Base-by-base conservation (phyloP, 1,140 invertebrate species). In the Drosophila eugracilis region DNA sequence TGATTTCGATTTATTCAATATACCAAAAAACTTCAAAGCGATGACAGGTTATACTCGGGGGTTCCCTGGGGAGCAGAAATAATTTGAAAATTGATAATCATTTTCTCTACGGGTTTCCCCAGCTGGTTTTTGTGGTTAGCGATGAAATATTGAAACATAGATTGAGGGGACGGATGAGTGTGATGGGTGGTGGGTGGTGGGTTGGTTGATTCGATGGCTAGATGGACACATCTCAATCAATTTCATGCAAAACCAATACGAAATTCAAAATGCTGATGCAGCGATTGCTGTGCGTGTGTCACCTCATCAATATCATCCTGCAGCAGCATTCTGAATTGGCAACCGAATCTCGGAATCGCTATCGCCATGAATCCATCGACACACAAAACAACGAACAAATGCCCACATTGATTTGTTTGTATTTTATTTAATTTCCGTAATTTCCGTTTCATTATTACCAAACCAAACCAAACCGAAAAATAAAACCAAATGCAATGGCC, bases 391-490 rank as follows among this genome's bases (percentile, higher is more conserved):
- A n/a, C n/a, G n/a, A n/a, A 86, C 80, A 88, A 86, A 88, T 81
- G 81, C 77, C 77, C 65, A 77, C 63, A 85, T 81, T 85, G 81
- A 85, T 85, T 85, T 86, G 81, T 86, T 85, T 85, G 81, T 85
- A 85, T 77, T 81, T 86, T 86, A 86, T 86, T 86, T 86, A 86
- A 86, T 86, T 86, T 85, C 81, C 81, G 81, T 85, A 85, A 85
- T 85, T 85, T 86, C 81, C 81, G 81, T 89, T 88, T 89, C 78
- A 88, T 88, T 89, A 88, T 89, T 89, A 79, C 65, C 70, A 60
- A 71, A 83, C 59, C 42, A 54, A 76, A n/a, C n/a, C n/a, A n/a
- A n/a, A n/a, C n/a, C n/a, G n/a, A n/a, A n/a, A n/a, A n/a, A n/a
- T n/a, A n/a, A 76, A 65, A 81, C 75, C 74, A 55, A 86, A 83